Evolutionary conservation across 2,113 vertebrate species (phyloP).

Genomic region (Seriola quinqueradiata): DNA sequence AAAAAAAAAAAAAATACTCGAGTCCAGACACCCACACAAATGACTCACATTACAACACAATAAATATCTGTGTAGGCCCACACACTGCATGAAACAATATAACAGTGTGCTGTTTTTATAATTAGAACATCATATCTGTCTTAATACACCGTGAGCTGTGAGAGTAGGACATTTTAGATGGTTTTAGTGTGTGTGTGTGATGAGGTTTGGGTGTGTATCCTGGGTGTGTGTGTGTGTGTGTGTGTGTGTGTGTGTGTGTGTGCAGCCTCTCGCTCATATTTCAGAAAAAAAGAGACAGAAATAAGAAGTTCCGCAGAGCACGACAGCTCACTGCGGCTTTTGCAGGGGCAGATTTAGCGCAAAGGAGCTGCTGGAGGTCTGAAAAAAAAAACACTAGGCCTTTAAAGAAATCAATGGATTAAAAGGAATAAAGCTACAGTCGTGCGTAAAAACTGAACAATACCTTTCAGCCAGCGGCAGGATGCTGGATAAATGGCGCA

Average conservation of each 20-base stretch:
- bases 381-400: not conserved
- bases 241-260: not conserved
- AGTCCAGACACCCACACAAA: not conserved
- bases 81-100: not conserved
- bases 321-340: constrained; percentile 66
- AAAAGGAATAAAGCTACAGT: not conserved
- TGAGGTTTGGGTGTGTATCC: not conserved
- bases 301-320: constrained; percentile 66
- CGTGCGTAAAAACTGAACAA: constrained; percentile 21
- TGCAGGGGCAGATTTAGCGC: constrained; percentile 41
- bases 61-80: not conserved
- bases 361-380: constrained; percentile 7
- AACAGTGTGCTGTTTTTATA: not conserved
- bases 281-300: not conserved
- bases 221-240: not conserved
- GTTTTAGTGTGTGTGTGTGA: not conserved
- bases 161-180: not conserved
- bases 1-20: not conserved
- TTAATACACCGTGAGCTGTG: not conserved
- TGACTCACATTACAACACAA: not conserved
- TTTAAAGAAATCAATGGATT: not conserved
- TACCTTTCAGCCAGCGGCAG: constrained; percentile 45
- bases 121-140: not conserved
- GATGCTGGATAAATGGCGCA: constrained; percentile 47
- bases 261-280: constrained; percentile 3